Evolutionary conservation across 1,140 invertebrate genomes (phyloP).

Genomic region (Reticulitermes speratus): DNA sequence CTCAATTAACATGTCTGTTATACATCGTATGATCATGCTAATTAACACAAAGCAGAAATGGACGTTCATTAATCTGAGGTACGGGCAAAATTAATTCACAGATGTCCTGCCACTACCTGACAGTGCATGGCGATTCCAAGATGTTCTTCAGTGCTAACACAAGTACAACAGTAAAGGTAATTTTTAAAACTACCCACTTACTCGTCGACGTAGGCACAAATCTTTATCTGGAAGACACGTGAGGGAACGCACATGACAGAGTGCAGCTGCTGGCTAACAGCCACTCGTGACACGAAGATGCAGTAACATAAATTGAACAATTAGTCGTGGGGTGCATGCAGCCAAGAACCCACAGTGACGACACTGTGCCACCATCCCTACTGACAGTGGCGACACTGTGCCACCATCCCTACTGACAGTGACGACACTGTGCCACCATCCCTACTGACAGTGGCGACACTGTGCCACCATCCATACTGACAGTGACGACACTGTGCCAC

Average conservation of each 20-base stretch:
- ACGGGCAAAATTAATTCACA: neutral
- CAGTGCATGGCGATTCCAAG: neutral
- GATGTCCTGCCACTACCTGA: neutral
- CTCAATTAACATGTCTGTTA: neutral
- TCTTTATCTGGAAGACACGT: neutral
- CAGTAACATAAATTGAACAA: constrained; percentile 1
- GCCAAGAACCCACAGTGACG: neutral
- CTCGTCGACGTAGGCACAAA: neutral
- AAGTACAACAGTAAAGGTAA: neutral
- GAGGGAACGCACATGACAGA: neutral
- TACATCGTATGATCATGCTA: neutral
- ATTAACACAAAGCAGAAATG: neutral
- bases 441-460: too few species aligned
- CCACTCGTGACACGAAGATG: neutral
- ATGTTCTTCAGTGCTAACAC: neutral
- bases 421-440: too few species aligned
- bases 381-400: too few species aligned
- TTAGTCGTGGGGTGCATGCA: neutral
- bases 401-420: too few species aligned
- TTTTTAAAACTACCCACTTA: neutral
- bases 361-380: too few species aligned
- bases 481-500: too few species aligned
- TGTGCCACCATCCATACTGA: too few species aligned
- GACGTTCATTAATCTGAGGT: neutral
- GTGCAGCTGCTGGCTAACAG: neutral